These are phyloP conservation scores for Periophthalmus magnuspinnatus DNA, from an alignment of 2,797 vertebrate species.

Conservation along the genomic window DNA sequence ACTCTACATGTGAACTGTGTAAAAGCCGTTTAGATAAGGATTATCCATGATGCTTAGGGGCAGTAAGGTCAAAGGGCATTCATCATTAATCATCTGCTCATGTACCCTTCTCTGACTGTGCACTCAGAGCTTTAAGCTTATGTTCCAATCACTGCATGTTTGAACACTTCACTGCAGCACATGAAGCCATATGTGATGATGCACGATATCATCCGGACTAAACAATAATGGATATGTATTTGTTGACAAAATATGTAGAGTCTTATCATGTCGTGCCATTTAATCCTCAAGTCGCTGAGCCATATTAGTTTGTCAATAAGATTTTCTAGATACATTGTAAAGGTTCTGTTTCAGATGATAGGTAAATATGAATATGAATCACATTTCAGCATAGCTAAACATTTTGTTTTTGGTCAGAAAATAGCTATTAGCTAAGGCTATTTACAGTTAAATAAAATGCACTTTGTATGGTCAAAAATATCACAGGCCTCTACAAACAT, in stretches of 20 bases:
- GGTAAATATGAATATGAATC: neutral
- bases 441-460: neutral
- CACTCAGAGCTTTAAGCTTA: slow-evolving; percentile 53
- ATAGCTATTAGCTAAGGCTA: neutral
- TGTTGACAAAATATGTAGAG: slow-evolving; percentile 40
- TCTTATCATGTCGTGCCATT: slow-evolving; percentile 15
- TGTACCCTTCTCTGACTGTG: slow-evolving; percentile 62
- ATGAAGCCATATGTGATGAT: slow-evolving; percentile 36
- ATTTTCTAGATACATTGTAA: neutral
- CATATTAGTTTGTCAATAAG: neutral
- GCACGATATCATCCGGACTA: slow-evolving; percentile 25
- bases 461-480: neutral
- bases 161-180: slow-evolving; percentile 34
- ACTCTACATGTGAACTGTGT: slow-evolving; percentile 51
- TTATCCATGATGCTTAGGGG: slow-evolving; percentile 67
- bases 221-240: slow-evolving; percentile 41
- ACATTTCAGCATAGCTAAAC: no score
- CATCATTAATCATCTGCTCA: slow-evolving; percentile 71
- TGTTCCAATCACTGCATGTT: slow-evolving; percentile 53
- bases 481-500: no score
- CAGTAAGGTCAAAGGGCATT: slow-evolving; percentile 61
- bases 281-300: slow-evolving; percentile 11
- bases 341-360: neutral
- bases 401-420: no score
- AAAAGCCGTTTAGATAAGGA: slow-evolving; percentile 68